These are phyloP conservation scores for Prionailurus viverrinus DNA, from an alignment of 2,113 vertebrate species.

Conservation along the genomic window DNA sequence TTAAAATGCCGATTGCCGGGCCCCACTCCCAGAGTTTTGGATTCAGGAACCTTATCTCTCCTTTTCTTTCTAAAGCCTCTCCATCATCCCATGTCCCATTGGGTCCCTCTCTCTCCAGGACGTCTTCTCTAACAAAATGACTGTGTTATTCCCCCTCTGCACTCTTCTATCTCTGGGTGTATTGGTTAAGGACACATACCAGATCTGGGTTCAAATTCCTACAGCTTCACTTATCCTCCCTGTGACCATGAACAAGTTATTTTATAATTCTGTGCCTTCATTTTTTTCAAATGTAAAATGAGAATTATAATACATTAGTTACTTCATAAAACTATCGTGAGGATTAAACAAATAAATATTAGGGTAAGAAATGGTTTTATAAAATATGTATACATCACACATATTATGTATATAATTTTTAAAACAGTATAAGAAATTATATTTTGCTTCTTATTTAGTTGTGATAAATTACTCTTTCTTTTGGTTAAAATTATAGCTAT, in stretches of 20 bases:
- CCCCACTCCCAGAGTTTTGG: not conserved
- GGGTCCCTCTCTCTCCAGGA: not conserved
- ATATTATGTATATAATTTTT: not conserved
- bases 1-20: not conserved
- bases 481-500: not conserved
- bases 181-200: not conserved
- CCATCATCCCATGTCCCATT: not conserved
- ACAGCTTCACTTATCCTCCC: not conserved
- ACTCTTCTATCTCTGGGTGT: not conserved
- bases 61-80: not conserved
- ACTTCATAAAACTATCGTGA: not conserved
- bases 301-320: not conserved
- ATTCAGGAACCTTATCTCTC: not conserved
- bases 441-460: slow-evolving; percentile 21
- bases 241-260: not conserved
- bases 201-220: not conserved
- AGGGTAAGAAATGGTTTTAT: not conserved
- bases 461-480: not conserved
- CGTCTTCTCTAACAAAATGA: not conserved
- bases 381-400: not conserved
- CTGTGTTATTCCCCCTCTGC: not conserved
- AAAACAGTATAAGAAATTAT: not conserved
- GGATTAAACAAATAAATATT: not conserved
- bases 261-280: not conserved
- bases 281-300: not conserved